phyloP scores from a whole-genome alignment of 2,888 invertebrate genomes.

The Norana najaformis region DNA sequence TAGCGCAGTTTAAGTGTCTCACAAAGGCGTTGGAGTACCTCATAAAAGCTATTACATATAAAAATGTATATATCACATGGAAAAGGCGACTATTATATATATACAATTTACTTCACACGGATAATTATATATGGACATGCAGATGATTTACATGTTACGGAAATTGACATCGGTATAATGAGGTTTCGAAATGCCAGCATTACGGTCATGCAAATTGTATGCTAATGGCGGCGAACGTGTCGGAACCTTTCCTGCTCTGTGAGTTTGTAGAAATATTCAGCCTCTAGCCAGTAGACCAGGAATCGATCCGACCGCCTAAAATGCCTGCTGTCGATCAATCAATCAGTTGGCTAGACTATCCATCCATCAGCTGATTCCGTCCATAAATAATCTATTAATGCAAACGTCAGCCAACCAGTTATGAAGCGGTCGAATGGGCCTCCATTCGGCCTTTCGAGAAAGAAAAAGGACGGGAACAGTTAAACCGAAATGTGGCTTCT shows the following conservation, averaged over 20 bases:
- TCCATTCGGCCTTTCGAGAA: background rate
- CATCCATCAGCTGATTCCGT: background rate
- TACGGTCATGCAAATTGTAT: background rate
- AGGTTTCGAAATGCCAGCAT: background rate
- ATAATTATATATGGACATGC: background rate
- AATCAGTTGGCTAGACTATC: background rate
- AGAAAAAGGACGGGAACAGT: background rate
- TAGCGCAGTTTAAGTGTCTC: background rate
- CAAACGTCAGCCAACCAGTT: conserved; percentile 5
- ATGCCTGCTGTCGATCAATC: conserved; percentile 3
- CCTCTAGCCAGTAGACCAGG: background rate
- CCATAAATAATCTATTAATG: conserved; percentile 7
- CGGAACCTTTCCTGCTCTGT: background rate
- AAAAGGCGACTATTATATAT: background rate
- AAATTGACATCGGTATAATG: background rate
- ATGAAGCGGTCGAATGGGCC: background rate
- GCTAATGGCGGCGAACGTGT: conserved; percentile 13
- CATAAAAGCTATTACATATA: background rate
- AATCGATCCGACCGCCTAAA: background rate
- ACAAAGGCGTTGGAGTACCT: too few relatives aligned
- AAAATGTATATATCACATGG: background rate
- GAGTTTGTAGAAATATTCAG: background rate
- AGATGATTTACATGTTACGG: background rate
- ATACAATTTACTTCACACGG: background rate
- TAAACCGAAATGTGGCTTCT: background rate